phyloP scores from a whole-genome alignment of 2,113 vertebrate genomes.

The Triplophysa tibetana region DNA sequence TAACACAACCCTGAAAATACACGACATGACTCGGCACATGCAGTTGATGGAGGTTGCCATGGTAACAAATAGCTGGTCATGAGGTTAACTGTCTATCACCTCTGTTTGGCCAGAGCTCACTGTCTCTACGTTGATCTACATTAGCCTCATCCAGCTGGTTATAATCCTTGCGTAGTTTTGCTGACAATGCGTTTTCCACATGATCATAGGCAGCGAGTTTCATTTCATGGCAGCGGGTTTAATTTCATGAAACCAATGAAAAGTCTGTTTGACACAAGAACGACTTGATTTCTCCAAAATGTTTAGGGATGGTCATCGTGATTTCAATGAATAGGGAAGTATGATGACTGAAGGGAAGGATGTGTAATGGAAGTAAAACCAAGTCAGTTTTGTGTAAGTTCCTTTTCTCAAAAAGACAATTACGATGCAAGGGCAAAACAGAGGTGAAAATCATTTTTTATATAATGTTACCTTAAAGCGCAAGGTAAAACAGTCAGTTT shows the following conservation, averaged over 20 bases:
- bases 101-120: not conserved
- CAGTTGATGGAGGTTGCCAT: not conserved
- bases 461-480: too few species aligned
- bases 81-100: conserved; percentile 26
- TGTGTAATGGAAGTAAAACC: too few species aligned
- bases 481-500: too few species aligned
- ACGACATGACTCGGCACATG: not conserved
- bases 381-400: too few species aligned
- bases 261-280: not conserved
- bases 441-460: too few species aligned
- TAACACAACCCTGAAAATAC: conserved; percentile 10
- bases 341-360: too few species aligned
- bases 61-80: not conserved
- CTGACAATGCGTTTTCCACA: conserved; percentile 17
- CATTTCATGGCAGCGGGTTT: conserved; percentile 16
- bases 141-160: conserved; percentile 10
- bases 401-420: too few species aligned
- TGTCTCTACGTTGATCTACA: not conserved
- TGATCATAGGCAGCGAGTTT: conserved; percentile 9
- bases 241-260: not conserved
- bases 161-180: not conserved
- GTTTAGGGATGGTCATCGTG: conserved; percentile 10
- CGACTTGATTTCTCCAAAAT: not conserved
- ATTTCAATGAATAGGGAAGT: not conserved
- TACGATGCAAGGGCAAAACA: too few species aligned